These are phyloP conservation scores for Podarcis lilfordi DNA, from an alignment of 2,797 vertebrate genomes.

Conservation along the genomic window DNA sequence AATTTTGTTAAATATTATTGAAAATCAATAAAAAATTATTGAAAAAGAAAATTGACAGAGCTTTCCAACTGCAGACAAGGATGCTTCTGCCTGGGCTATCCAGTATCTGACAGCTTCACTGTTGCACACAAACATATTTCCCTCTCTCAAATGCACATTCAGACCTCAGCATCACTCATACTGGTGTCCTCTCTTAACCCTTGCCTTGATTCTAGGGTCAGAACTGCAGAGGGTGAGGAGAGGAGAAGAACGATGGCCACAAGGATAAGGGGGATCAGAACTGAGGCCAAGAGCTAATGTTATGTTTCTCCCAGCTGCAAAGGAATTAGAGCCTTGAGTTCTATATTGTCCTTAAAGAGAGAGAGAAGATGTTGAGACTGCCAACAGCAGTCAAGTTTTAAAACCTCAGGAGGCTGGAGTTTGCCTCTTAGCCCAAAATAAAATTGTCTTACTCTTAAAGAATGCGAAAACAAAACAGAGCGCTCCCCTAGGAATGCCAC, in stretches of 20 bases:
- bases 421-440: constrained; percentile 27
- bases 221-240: neutral
- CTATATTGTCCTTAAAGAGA: neutral
- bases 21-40: no score
- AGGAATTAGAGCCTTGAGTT: constrained; percentile 2
- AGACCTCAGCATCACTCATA: neutral
- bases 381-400: constrained; percentile 35
- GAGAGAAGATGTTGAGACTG: neutral
- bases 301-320: accelerated
- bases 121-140: no score
- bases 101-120: no score
- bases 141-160: no score
- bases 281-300: neutral
- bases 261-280: neutral
- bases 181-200: neutral
- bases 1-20: no score
- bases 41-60: no score
- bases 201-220: neutral
- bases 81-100: no score
- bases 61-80: no score
- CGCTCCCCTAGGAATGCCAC: neutral
- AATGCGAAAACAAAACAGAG: constrained; percentile 65
- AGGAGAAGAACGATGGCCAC: neutral
- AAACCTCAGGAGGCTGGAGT: constrained; percentile 4
- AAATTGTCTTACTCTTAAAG: constrained; percentile 44